These are phyloP conservation scores for Gnathonemus echidnorhynchus DNA, from an alignment of 2,113 vertebrate species.

Conservation along the genomic window DNA sequence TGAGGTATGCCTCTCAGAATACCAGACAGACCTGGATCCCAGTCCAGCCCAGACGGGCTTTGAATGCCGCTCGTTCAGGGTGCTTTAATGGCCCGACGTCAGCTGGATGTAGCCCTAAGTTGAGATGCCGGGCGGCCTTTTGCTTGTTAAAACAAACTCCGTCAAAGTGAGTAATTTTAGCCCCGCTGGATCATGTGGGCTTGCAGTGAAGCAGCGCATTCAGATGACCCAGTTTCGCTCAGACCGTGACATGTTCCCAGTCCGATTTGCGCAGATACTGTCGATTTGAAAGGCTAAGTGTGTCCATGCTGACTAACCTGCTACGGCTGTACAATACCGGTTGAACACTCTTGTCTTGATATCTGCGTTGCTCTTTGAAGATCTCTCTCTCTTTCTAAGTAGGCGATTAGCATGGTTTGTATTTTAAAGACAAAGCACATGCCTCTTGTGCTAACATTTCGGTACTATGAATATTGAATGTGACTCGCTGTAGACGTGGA, in stretches of 20 bases:
- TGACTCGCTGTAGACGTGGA: not conserved
- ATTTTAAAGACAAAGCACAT: not conserved
- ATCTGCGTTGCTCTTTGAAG: not conserved
- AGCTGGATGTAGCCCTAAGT: not conserved
- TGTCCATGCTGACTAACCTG: not conserved
- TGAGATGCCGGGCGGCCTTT: not conserved
- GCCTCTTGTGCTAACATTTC: not conserved
- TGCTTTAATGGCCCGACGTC: not conserved
- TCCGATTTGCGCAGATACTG: not conserved
- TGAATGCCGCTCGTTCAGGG: not conserved
- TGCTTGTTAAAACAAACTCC: not conserved
- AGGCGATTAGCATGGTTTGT: not conserved
- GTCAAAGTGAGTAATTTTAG: constrained; percentile 14
- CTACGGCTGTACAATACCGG: not conserved
- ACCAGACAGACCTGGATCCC: not conserved
- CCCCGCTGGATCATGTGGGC: not conserved
- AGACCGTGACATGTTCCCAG: not conserved
- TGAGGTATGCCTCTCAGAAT: not conserved
- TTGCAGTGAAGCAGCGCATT: not conserved
- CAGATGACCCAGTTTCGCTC: constrained; percentile 1
- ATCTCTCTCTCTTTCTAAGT: not conserved
- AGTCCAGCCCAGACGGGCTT: not conserved
- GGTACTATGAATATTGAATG: not conserved
- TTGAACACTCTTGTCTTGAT: not conserved
- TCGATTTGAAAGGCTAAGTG: not conserved